Percentiles rank a stretch among this genome's conserved stretches.
Conservation (phyloP, 2,113 vertebrate species). For the Bubo bubo region DNA sequence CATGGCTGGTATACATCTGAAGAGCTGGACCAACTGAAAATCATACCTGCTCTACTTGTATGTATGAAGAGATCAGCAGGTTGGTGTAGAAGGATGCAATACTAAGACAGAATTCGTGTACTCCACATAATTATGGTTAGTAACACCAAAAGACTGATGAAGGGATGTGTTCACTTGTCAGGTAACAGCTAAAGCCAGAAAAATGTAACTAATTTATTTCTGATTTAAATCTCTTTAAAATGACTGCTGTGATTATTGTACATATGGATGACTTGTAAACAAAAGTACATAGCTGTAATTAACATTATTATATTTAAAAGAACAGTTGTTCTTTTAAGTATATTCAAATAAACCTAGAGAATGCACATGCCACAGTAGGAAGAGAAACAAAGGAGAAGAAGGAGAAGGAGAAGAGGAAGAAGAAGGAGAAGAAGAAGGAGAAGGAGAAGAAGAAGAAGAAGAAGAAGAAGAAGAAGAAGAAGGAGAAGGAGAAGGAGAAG, state of each 20-base stretch:
- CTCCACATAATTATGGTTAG: background rate
- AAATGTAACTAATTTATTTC: background rate
- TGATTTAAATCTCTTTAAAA: background rate
- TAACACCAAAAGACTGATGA: background rate
- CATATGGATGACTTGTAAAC: background rate
- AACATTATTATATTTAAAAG: background rate
- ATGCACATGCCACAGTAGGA: background rate
- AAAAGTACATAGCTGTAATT: background rate
- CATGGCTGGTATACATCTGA: background rate
- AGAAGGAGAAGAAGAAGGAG: background rate
- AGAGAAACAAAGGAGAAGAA: background rate
- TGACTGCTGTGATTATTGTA: background rate
- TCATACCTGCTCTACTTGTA: background rate
- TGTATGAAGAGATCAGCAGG: background rate
- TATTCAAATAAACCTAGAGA: background rate
- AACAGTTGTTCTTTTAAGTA: background rate
- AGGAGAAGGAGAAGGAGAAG: background rate
- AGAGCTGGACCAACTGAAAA: background rate
- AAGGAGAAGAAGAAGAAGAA: background rate
- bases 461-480: background rate
- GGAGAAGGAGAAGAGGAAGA: background rate
- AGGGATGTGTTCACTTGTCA: background rate
- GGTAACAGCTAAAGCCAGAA: background rate
- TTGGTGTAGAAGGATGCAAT: background rate
- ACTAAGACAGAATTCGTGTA: background rate